These are phyloP conservation scores for Nothocercus julius DNA, from an alignment of 2,113 vertebrate species.

Conservation along the genomic window DNA sequence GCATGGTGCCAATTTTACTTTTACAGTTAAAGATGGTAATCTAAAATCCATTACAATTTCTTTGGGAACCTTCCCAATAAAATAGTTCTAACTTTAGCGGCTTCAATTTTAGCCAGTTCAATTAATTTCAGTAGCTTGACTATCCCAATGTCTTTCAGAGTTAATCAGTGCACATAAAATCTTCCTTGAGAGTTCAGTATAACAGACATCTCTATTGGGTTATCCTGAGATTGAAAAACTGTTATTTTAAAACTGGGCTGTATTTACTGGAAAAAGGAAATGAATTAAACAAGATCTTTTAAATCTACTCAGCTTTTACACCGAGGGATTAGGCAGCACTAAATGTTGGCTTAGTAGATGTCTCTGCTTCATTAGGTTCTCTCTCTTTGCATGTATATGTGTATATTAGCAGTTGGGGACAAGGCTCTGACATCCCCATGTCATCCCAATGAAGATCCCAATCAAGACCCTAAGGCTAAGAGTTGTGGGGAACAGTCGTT, in stretches of 20 bases:
- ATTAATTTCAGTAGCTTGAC: neutral
- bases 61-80: neutral
- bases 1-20: neutral
- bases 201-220: neutral
- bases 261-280: neutral
- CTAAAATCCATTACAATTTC: constrained; percentile 27
- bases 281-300: neutral
- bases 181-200: neutral
- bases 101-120: neutral
- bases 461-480: neutral
- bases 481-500: neutral
- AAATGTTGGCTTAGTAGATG: neutral
- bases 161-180: neutral
- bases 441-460: neutral
- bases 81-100: neutral
- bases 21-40: neutral
- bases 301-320: neutral
- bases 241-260: neutral
- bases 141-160: neutral
- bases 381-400: neutral
- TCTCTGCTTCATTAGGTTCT: neutral
- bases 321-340: neutral
- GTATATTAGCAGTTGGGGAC: neutral
- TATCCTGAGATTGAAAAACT: neutral
- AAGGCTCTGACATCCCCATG: neutral